Conservation (phyloP, 2,113 vertebrate species). For the Myodes glareolus region DNA sequence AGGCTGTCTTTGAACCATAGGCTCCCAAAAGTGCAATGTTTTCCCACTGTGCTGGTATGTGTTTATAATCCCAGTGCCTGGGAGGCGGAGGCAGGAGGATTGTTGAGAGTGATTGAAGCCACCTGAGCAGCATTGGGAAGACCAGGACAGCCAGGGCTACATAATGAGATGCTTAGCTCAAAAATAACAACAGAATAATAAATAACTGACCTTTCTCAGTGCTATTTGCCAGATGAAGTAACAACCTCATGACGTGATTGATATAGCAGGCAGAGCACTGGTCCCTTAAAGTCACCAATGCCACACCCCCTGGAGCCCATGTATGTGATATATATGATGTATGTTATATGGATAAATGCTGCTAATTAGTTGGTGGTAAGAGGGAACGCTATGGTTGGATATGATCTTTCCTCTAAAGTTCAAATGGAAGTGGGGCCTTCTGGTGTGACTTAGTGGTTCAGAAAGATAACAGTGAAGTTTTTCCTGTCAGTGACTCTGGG, state of each 20-base stretch:
- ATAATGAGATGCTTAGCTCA: not conserved
- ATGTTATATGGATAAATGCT: not conserved
- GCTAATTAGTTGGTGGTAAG: not conserved
- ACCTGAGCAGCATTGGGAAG: not conserved
- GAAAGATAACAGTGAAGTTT: not conserved
- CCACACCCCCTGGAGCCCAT: not conserved
- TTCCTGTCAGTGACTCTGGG: not conserved
- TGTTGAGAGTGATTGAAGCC: not conserved
- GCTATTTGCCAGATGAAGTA: not conserved
- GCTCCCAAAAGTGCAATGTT: not conserved
- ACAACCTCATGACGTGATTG: not conserved
- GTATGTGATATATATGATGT: not conserved
- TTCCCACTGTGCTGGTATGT: not conserved
- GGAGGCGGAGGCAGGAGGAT: not conserved
- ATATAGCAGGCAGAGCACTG: not conserved
- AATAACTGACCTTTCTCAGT: not conserved
- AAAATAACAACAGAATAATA: not conserved
- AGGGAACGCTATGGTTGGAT: not conserved
- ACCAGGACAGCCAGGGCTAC: not conserved
- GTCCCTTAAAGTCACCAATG: not conserved
- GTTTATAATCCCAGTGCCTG: not conserved
- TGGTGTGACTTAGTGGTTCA: not conserved
- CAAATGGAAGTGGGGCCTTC: not conserved
- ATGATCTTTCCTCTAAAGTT: not conserved
- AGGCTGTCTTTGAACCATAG: not conserved